phyloP scores from a whole-genome alignment of 2,113 vertebrate species.

The Plecotus auritus region DNA sequence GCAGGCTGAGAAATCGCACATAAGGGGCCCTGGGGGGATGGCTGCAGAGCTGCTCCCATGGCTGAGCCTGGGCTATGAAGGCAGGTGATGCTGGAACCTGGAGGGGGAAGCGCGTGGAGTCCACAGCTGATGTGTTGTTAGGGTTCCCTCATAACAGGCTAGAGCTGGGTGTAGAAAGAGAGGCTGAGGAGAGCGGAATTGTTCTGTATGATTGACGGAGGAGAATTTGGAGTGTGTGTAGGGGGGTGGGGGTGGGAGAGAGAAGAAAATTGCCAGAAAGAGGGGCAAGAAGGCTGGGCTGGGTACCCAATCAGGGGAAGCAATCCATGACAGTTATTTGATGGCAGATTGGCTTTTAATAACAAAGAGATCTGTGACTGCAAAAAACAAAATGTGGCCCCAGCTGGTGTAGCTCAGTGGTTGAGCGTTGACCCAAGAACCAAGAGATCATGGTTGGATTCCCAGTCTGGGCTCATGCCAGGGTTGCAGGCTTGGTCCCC shows the following conservation, averaged over 20 bases:
- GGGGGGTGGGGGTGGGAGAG: neutral
- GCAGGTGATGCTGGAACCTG: neutral
- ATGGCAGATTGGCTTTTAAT: neutral
- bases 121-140: neutral
- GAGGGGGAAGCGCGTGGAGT: neutral
- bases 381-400: neutral
- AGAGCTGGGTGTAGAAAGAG: neutral
- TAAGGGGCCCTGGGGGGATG: too few relatives aligned
- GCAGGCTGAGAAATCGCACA: neutral
- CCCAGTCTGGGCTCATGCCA: too few relatives aligned
- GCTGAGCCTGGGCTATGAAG: neutral
- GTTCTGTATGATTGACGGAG: neutral
- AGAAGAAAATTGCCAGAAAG: neutral
- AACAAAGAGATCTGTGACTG: neutral
- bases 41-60: neutral
- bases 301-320: fast-evolving
- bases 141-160: neutral
- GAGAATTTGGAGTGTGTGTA: neutral
- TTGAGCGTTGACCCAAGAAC: too few relatives aligned
- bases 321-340: neutral
- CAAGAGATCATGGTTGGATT: too few relatives aligned
- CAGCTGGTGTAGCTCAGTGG: too few relatives aligned
- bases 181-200: neutral
- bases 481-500: too few relatives aligned
- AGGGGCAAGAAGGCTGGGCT: neutral